These are phyloP conservation scores for Tanytarsus gracilentus DNA, from an alignment of 2,888 invertebrate species.

Conservation along the genomic window DNA sequence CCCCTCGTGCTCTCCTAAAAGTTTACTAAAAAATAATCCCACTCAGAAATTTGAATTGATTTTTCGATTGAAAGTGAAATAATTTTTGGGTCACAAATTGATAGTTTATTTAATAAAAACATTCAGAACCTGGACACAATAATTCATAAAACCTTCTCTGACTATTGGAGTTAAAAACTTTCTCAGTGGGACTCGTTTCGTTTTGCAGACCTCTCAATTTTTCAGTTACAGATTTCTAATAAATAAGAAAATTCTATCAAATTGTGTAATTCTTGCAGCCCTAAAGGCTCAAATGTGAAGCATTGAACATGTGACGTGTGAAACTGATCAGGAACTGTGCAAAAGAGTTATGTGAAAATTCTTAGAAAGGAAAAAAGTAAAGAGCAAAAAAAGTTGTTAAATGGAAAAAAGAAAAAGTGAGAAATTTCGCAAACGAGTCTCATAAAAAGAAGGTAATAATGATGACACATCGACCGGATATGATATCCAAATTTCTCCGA, in stretches of 20 bases:
- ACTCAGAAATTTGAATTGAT: too few relatives aligned
- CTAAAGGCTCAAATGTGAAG: constrained; percentile 5
- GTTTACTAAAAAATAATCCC: too few relatives aligned
- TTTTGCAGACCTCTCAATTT: not conserved
- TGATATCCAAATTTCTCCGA: too few relatives aligned
- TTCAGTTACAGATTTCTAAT: constrained; percentile 51
- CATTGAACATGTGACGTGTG: constrained; percentile 18
- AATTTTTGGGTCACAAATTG: too few relatives aligned
- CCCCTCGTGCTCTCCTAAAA: too few relatives aligned
- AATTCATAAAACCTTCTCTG: not conserved
- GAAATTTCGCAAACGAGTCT: too few relatives aligned
- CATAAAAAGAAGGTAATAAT: too few relatives aligned
- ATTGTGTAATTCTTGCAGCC: not conserved
- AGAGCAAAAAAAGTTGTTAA: not conserved
- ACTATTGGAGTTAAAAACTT: not conserved
- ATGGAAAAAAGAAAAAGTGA: not conserved
- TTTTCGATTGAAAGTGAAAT: too few relatives aligned
- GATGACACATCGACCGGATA: too few relatives aligned
- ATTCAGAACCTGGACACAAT: too few relatives aligned
- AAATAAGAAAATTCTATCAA: constrained; percentile 58
- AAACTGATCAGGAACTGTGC: not conserved
- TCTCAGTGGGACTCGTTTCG: not conserved
- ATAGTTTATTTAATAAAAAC: too few relatives aligned
- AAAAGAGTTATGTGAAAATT: not conserved
- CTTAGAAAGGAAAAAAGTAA: not conserved